phyloP scores from a whole-genome alignment of 2,888 invertebrate genomes.

The Julus scandinavius region DNA sequence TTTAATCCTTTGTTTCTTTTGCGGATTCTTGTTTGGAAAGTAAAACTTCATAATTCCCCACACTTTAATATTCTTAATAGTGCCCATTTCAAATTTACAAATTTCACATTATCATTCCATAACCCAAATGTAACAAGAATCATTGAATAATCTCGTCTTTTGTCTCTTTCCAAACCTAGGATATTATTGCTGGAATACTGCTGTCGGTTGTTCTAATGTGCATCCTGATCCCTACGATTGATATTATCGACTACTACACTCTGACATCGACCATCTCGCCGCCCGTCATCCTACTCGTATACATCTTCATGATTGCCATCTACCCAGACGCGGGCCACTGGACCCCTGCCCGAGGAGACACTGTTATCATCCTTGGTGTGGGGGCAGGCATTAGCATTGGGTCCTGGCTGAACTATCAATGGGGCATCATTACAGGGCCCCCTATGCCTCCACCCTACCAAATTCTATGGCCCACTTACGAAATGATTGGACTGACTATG shows the following conservation, averaged over 20 bases:
- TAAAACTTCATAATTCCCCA: no score
- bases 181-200: slow-evolving; percentile 81
- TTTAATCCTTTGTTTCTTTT: no score
- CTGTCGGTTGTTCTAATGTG: slow-evolving; percentile 77
- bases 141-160: background rate
- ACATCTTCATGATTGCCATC: slow-evolving; percentile 77
- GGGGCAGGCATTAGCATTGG: slow-evolving; percentile 82
- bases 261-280: slow-evolving; percentile 77
- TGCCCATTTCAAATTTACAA: no score
- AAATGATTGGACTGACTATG: slow-evolving; percentile 75
- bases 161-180: slow-evolving; percentile 69
- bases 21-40: no score
- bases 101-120: no score
- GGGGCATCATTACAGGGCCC: slow-evolving; percentile 75
- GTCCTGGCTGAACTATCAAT: slow-evolving; percentile 85
- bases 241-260: slow-evolving; percentile 77
- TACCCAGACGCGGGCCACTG: slow-evolving; percentile 86
- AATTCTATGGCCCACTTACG: slow-evolving; percentile 81
- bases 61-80: no score
- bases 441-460: slow-evolving; percentile 77
- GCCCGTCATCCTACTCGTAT: slow-evolving; percentile 72
- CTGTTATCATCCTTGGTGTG: slow-evolving; percentile 86
- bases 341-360: slow-evolving; percentile 92
- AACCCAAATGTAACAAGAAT: no score
- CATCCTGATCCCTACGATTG: slow-evolving; percentile 79